A percentile compares a stretch with the other conserved stretches of the same genome.
These are phyloP conservation scores for Conops quadrifasciatus DNA, from an alignment of 2,888 invertebrate species.

Conservation along the genomic window DNA sequence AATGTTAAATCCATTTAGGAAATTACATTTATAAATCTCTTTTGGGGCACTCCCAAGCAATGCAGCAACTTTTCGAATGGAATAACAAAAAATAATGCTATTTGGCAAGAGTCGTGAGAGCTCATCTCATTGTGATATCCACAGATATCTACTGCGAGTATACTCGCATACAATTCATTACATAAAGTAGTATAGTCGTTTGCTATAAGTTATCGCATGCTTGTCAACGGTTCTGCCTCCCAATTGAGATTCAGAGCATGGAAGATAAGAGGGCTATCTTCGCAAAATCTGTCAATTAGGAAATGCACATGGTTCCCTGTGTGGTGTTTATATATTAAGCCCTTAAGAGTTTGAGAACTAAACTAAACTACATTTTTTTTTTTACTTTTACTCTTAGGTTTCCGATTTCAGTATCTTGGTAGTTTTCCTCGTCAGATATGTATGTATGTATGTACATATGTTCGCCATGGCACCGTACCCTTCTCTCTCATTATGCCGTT, in stretches of 20 bases:
- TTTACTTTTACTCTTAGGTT: neutral
- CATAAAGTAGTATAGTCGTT: neutral
- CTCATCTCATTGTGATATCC: neutral
- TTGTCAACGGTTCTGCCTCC: neutral
- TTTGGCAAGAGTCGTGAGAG: conserved; percentile 4
- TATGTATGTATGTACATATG: neutral
- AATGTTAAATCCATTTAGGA: conserved; percentile 27
- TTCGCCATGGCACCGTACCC: neutral
- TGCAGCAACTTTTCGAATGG: conserved; percentile 19
- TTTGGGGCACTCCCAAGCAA: conserved; percentile 5
- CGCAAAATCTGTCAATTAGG: neutral
- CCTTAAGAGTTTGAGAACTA: too few relatives aligned
- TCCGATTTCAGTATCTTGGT: neutral
- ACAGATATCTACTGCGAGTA: neutral
- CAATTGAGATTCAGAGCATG: neutral
- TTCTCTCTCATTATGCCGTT: too few relatives aligned
- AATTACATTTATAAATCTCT: conserved; percentile 20
- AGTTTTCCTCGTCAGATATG: neutral
- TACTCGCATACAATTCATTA: neutral
- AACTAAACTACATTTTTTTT: too few relatives aligned
- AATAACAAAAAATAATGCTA: conserved; percentile 5
- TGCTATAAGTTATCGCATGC: neutral
- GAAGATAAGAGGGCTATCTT: neutral
- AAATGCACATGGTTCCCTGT: neutral
- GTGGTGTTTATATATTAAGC: neutral